A percentile compares a stretch with the other conserved stretches of the same genome.
Conservation (phyloP, 2,888 invertebrate genomes). For the Ophioninae sp. region DNA sequence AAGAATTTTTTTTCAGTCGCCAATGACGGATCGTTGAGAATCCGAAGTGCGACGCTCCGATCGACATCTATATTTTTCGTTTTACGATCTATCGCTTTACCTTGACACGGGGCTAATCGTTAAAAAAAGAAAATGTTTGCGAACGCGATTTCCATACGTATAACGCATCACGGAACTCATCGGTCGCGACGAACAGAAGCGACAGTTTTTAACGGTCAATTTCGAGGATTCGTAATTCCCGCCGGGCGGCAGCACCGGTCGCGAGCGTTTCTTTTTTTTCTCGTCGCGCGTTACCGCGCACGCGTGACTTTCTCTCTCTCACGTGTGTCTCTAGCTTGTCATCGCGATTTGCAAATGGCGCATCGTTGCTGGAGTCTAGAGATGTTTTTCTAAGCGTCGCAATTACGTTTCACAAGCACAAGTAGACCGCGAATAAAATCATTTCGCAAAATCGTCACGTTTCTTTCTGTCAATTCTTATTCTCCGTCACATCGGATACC, state of each 20-base stretch:
- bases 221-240: conserved; percentile 22
- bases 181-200: neutral
- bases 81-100: neutral
- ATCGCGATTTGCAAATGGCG: conserved; percentile 52
- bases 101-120: neutral
- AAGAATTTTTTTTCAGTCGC: neutral
- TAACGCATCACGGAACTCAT: neutral
- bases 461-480: neutral
- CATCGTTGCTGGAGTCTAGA: conserved; percentile 34
- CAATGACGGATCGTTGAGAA: neutral
- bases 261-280: neutral
- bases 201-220: neutral
- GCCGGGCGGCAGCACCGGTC: conserved; percentile 36
- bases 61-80: neutral
- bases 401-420: conserved; percentile 23
- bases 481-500: conserved; percentile 9
- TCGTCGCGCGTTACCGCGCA: conserved; percentile 4
- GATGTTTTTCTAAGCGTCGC: conserved; percentile 52
- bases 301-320: conserved; percentile 21
- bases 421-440: conserved; percentile 43
- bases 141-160: neutral
- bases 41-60: neutral
- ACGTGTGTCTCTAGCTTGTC: conserved; percentile 36
- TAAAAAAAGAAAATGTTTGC: neutral
- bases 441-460: conserved; percentile 7